Percentiles rank a stretch among this genome's conserved stretches.
Conservation (phyloP, 1,140 invertebrate species). For the Prorops nasuta region DNA sequence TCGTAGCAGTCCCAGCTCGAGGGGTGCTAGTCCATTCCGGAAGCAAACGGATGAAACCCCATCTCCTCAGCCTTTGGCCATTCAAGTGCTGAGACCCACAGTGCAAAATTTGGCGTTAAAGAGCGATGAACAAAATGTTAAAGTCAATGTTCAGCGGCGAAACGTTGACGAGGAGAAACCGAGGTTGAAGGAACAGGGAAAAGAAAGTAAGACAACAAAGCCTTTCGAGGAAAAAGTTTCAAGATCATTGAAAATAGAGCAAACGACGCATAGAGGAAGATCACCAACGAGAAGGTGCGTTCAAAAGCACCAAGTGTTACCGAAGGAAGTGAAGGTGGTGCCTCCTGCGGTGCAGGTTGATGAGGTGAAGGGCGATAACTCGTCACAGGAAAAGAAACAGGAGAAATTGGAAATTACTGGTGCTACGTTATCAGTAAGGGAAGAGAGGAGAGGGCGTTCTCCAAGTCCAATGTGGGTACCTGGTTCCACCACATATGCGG, state of each 20-base stretch:
- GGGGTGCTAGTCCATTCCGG: constrained; percentile 41
- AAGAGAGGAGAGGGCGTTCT: constrained; percentile 57
- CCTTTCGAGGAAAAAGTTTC: background rate
- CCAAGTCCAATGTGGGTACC: constrained; percentile 72
- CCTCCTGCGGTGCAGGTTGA: background rate
- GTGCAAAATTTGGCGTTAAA: constrained; percentile 2
- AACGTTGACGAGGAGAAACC: background rate
- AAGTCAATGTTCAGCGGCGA: too few relatives aligned
- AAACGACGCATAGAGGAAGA: background rate
- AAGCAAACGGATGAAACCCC: constrained; percentile 36
- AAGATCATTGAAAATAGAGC: too few relatives aligned
- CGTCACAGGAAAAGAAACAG: background rate
- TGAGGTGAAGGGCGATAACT: background rate
- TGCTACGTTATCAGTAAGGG: constrained; percentile 24
- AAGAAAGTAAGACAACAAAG: constrained; percentile 1
- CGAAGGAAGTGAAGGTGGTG: constrained; percentile 19
- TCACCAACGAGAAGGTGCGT: constrained; percentile 29
- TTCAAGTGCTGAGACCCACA: constrained; percentile 31
- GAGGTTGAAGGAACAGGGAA: constrained; percentile 3
- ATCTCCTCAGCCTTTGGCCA: constrained; percentile 22
- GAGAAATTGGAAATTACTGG: background rate
- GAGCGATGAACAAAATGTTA: background rate
- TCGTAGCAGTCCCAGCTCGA: constrained; percentile 51
- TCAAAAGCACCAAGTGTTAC: background rate
- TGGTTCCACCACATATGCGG: constrained; percentile 73